Evolutionary conservation across 2,888 invertebrate species (phyloP), one percentile per base, ranked within the genome.

Genomic region (Agrenia bidenticulata): DNA sequence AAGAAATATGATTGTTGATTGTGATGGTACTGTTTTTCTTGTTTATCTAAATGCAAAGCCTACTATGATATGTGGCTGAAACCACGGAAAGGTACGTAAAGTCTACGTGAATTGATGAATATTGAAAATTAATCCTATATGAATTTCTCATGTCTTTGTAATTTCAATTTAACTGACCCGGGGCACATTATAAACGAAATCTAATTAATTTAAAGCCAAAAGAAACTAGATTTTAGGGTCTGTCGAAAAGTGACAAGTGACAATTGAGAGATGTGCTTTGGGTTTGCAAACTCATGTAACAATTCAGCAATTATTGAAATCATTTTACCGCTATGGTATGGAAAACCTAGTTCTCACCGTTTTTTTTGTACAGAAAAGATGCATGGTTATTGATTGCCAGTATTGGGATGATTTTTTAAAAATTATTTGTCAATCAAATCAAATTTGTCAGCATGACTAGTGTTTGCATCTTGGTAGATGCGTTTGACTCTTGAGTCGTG

Each of bases 1-100:
- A n/a, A n/a, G 11, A 32, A 32, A 32, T 32, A 11, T 32, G 32
- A 32, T 32, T 32, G 32, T 32, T 32, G 32, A 32, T 32, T 32
- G 32, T 32, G 32, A 32, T 32, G 32, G 32, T 32, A 32, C 32
- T 32, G 32, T 32, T 32, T 32, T 32, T 32, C 51, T 19, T 24
- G 19, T 54, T 26, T 32, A 11, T 32, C 15, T 54, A 23, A 26
- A 58, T 58, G 58, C 66, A 72, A 80, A 93, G 92, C 92, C 88
- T 93, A 92, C 89, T 92, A 91, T 90, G 93, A 94, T 89, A 92
- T 93, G 86, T 93, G 93, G 93, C 93, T 92, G 92, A 89, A 92
- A 86, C 93, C 93, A 82, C 88, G 93, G 82, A 93, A 93, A 94
- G 93, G 93, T 93, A 89, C 86, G 85, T 85, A 82, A 70, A 11